Percentiles rank a stretch among this genome's conserved stretches.
These are phyloP conservation scores for Heliconius nattereri DNA, from an alignment of 1,140 invertebrate species.

Conservation along the genomic window DNA sequence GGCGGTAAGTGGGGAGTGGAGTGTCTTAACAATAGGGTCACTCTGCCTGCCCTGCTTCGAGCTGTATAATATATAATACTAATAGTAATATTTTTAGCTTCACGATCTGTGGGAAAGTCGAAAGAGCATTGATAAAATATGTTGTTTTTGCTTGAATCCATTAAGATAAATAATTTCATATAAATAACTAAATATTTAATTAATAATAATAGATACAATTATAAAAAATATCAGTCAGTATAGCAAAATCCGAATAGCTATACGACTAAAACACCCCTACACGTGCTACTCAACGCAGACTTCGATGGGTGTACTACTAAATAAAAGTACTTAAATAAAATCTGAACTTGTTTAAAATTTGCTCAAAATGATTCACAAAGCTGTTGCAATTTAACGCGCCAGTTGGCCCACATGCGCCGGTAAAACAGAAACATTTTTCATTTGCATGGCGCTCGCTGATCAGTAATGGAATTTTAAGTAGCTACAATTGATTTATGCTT, in stretches of 20 bases:
- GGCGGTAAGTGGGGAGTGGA: too few species aligned
- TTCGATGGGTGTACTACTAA: slow-evolving; percentile 19
- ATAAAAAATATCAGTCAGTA: neutral
- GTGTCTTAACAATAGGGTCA: too few species aligned
- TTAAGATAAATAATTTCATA: too few species aligned
- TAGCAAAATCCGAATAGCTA: neutral
- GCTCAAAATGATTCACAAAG: slow-evolving; percentile 42
- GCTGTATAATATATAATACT: too few species aligned
- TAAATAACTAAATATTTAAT: too few species aligned
- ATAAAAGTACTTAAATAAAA: slow-evolving; percentile 29
- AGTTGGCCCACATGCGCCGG: slow-evolving; percentile 40
- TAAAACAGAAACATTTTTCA: slow-evolving; percentile 41
- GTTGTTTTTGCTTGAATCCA: neutral
- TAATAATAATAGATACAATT: too few species aligned
- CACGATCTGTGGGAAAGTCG: neutral
- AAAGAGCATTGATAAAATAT: neutral
- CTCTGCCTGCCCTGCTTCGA: too few species aligned
- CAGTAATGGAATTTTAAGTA: slow-evolving; percentile 31
- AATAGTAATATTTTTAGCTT: too few species aligned
- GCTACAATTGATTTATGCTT: neutral
- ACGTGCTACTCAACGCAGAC: neutral
- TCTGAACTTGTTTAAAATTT: slow-evolving; percentile 35
- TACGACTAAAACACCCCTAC: neutral
- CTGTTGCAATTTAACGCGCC: slow-evolving; percentile 48
- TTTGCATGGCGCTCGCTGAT: slow-evolving; percentile 30